Evolutionary conservation across 2,113 vertebrate species (phyloP).

Genomic region (Meles meles): DNA sequence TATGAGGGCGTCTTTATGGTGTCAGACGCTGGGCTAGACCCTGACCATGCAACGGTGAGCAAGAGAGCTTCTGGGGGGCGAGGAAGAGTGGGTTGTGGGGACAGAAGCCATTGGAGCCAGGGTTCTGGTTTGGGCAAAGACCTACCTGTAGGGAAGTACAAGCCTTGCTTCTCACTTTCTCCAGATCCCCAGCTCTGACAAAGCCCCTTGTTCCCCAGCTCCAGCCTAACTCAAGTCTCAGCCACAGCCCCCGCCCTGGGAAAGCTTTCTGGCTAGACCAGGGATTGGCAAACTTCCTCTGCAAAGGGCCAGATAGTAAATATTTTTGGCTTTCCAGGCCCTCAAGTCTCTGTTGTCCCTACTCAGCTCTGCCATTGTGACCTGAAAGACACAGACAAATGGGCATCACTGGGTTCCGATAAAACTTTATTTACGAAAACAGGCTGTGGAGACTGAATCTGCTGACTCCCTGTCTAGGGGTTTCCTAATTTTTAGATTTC

Average conservation of each 20-base stretch:
- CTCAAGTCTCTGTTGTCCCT: accelerated
- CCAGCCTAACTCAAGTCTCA: neutral
- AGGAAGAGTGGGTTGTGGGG: accelerated
- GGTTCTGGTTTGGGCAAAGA: neutral
- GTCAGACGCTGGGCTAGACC: neutral
- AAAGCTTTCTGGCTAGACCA: accelerated
- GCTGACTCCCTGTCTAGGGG: neutral
- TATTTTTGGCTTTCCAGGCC: neutral
- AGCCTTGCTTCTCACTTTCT: neutral
- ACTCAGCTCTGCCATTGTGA: accelerated
- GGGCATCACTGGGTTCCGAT: neutral
- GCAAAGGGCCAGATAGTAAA: neutral
- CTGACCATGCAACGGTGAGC: neutral
- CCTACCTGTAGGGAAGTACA: accelerated
- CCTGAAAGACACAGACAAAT: neutral
- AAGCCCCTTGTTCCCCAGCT: accelerated
- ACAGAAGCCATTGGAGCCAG: accelerated
- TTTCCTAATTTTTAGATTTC: neutral
- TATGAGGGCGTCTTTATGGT: accelerated
- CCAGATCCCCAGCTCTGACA: neutral
- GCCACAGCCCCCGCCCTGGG: neutral
- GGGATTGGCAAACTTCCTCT: neutral
- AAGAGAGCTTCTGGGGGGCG: neutral
- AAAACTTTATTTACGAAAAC: neutral
- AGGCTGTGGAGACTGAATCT: neutral